A percentile compares a stretch with the other conserved stretches of the same genome.
phyloP scores from a whole-genome alignment of 2,888 invertebrate genomes.

The Gymnocheta viridis region DNA sequence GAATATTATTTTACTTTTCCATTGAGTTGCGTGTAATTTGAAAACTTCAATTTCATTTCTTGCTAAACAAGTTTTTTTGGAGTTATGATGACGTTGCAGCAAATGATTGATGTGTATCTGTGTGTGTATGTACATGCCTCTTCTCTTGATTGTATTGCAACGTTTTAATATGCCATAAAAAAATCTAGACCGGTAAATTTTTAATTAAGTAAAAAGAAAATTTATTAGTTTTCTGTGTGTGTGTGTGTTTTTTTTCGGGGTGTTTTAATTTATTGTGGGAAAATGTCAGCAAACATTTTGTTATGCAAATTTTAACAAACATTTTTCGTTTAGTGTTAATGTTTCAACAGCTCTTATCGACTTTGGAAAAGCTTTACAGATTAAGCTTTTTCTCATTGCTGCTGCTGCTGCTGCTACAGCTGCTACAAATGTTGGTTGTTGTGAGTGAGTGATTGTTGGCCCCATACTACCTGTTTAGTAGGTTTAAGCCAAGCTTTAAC shows the following conservation, averaged over 20 bases:
- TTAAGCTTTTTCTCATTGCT: slow-evolving; percentile 38
- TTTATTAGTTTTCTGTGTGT: not conserved
- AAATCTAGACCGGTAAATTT: not conserved
- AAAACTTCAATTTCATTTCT: too few relatives aligned
- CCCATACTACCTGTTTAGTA: slow-evolving; percentile 64
- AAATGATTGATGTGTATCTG: too few relatives aligned
- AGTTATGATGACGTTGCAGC: too few relatives aligned
- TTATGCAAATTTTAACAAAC: slow-evolving; percentile 8
- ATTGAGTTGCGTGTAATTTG: too few relatives aligned
- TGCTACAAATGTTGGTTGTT: slow-evolving; percentile 6
- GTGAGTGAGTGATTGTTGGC: slow-evolving; percentile 45
- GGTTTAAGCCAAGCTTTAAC: slow-evolving; percentile 65
- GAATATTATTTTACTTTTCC: too few relatives aligned
- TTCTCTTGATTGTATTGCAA: not conserved
- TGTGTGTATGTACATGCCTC: too few relatives aligned
- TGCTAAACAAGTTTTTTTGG: too few relatives aligned
- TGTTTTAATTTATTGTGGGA: not conserved
- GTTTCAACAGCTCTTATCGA: slow-evolving; percentile 51
- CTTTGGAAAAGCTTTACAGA: slow-evolving; percentile 35
- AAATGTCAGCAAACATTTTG: not conserved
- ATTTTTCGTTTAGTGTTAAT: slow-evolving; percentile 52
- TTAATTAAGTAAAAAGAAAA: not conserved
- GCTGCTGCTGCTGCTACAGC: slow-evolving; percentile 17
- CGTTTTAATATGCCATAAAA: not conserved
- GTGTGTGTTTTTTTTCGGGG: too few relatives aligned